Percentiles rank a stretch among this genome's conserved stretches.
Evolutionary conservation across 2,113 vertebrate species (phyloP).

Genomic region (Spea bombifrons): DNA sequence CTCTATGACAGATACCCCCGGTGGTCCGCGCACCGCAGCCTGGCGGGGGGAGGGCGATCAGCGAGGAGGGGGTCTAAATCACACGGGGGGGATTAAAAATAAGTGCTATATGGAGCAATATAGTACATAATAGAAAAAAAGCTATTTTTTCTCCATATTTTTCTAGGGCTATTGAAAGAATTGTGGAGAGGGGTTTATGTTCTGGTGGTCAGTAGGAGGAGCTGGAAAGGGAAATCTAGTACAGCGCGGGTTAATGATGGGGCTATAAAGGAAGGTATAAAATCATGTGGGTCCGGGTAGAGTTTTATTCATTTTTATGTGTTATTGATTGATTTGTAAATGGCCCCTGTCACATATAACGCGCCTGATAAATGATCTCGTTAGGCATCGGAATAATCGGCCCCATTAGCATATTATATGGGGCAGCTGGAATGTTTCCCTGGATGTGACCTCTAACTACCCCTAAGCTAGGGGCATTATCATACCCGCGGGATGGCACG

Average conservation of each 20-base stretch:
- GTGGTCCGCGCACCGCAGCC: no score
- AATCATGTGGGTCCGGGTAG: not conserved
- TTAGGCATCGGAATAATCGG: not conserved
- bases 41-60: no score
- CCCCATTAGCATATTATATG: constrained; percentile 8
- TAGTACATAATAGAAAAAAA: no score
- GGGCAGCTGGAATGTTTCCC: not conserved
- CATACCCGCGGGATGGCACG: no score
- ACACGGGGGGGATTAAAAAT: constrained; percentile 19
- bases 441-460: not conserved
- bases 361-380: not conserved
- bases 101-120: not conserved
- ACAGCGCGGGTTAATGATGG: constrained; percentile 47
- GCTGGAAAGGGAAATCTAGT: not conserved
- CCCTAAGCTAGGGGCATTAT: not conserved
- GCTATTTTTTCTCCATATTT: no score
- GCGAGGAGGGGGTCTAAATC: no score
- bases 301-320: constrained; percentile 17
- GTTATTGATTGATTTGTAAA: constrained; percentile 31
- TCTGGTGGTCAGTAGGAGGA: not conserved
- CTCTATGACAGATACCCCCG: no score
- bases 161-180: no score
- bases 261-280: constrained; percentile 16
- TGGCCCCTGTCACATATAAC: not conserved
- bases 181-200: no score